Percentiles rank a stretch among this genome's conserved stretches.
phyloP scores from a whole-genome alignment of 1,140 invertebrate species.

The Nilaparvata lugens region DNA sequence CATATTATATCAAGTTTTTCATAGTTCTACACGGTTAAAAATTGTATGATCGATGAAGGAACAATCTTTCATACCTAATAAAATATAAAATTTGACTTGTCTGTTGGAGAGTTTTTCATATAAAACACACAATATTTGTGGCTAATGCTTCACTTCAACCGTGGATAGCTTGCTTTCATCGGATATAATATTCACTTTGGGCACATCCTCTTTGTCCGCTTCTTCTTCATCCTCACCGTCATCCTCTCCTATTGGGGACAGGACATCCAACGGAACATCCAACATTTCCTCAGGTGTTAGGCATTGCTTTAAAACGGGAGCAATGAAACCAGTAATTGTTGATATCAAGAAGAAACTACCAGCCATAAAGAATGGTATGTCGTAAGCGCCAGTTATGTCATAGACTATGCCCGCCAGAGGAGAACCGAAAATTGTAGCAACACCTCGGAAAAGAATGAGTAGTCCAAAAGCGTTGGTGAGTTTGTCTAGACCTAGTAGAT shows the following conservation, averaged over 20 bases:
- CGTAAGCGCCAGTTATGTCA: constrained; percentile 76
- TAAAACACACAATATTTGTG: too few species aligned
- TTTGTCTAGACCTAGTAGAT: constrained; percentile 88
- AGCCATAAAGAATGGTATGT: constrained; percentile 85
- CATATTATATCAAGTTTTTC: too few species aligned
- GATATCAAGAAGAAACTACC: constrained; percentile 79
- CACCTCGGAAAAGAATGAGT: constrained; percentile 87
- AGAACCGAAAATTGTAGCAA: constrained; percentile 77
- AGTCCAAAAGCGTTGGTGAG: constrained; percentile 95
- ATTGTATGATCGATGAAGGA: too few species aligned
- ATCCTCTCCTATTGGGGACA: constrained; percentile 72
- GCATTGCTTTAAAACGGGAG: constrained; percentile 62
- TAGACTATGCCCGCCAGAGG: constrained; percentile 78
- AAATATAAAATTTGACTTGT: too few species aligned
- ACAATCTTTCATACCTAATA: too few species aligned
- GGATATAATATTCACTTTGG: too few species aligned
- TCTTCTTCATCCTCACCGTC: constrained; percentile 62
- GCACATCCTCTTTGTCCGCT: constrained; percentile 38
- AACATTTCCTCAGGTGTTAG: constrained; percentile 40
- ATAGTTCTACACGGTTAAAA: too few species aligned
- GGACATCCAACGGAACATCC: constrained; percentile 50
- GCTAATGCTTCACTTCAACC: too few species aligned
- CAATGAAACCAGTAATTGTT: constrained; percentile 74
- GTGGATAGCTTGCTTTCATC: too few species aligned
- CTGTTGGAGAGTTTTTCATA: too few species aligned